A percentile compares a stretch with the other conserved stretches of the same genome.
Evolutionary conservation across 2,113 vertebrate genomes (phyloP).

Genomic region (Gymnorhina tibicen): DNA sequence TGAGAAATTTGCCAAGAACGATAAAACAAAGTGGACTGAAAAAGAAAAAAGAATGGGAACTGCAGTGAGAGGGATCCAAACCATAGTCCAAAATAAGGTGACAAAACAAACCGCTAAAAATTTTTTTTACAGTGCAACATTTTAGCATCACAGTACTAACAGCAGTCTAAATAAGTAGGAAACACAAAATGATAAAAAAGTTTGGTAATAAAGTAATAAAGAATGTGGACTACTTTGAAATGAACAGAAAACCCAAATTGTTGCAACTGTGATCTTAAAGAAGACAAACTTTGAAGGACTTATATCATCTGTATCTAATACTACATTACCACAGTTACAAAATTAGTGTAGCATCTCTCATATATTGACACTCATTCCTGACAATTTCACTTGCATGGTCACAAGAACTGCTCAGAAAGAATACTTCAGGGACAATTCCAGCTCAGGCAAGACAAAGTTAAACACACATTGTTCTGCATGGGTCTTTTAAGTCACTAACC

Average conservation of each 20-base stretch:
- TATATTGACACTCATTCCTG: not conserved
- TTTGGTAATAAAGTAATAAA: not conserved
- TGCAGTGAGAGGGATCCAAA: not conserved
- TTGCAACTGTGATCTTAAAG: not conserved
- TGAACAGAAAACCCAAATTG: not conserved
- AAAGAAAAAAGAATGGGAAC: not conserved
- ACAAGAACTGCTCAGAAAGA: not conserved
- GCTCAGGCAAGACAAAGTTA: not conserved
- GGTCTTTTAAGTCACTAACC: fast-evolving
- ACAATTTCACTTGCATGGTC: fast-evolving
- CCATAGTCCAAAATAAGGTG: not conserved
- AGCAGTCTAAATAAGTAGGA: not conserved
- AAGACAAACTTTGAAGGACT: not conserved
- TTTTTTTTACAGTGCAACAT: fast-evolving
- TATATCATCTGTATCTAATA: not conserved
- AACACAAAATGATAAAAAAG: not conserved
- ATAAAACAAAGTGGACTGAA: not conserved
- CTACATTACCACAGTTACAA: not conserved
- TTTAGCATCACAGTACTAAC: not conserved
- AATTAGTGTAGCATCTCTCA: not conserved
- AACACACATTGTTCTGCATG: not conserved
- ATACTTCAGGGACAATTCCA: not conserved
- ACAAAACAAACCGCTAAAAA: not conserved
- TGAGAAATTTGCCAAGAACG: not conserved
- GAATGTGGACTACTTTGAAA: not conserved